Evolutionary conservation across 1,140 invertebrate genomes (phyloP), one percentile per base, ranked within the genome.

Genomic region (Heliothis virescens): DNA sequence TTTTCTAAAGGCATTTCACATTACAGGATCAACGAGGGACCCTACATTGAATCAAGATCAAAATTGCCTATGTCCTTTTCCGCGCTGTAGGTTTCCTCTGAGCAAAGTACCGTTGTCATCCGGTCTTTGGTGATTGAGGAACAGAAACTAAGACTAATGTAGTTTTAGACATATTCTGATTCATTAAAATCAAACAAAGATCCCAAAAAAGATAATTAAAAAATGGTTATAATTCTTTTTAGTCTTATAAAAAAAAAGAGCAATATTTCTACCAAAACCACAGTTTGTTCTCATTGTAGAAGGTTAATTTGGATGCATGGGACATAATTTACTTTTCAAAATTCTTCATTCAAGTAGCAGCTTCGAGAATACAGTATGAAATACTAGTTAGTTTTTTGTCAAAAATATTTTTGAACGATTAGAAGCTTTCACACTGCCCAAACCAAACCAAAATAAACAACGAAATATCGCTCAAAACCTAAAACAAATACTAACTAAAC

Each of bases 51-150:
- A 75, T 50, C 60, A 48, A 76, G 60, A 76, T 76, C 59, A 76
- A 76, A 76, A 76, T 76, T 76, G 74, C 48, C 21, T 34, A 41
- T 76, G 74, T 76, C 74, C 74, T 76, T 76, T 76, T 76, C 59
- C 60, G 59, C 53, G 60, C 29, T 26, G 60, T 59, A 63, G 65
- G 60, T 76, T 63, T 65, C 74, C 74, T 76, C 60, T 76, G 48
- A 62, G 13, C 74, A 59, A 62, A 63, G 74, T 21, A 52, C 74
- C 18, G 60, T 48, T 50, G 34, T 52, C 74, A 65, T 76, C 59
- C 74, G 47, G 47, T 53, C 21, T 16, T 16, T n/a, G 0, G 48
- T 50, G 13, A 41, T 9, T 12, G 11, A 48, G 15, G 18, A 26
- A 59, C 2, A 18, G 2, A 59, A 21, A 47, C 29, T 59, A 34